These are phyloP conservation scores for Achroia grisella DNA, from an alignment of 1,140 invertebrate species.

Conservation along the genomic window DNA sequence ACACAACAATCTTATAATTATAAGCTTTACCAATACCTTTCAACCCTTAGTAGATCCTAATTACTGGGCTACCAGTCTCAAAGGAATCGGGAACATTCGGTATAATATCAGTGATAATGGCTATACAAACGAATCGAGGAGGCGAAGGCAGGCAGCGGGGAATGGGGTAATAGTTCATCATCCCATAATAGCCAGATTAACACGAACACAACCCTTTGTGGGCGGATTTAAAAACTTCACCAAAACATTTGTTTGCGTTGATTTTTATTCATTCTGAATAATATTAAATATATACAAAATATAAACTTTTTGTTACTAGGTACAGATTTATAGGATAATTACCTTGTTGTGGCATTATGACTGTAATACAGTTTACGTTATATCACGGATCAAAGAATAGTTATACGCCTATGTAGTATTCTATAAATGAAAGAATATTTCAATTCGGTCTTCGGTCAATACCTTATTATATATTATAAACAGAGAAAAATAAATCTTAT, in stretches of 20 bases:
- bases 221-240: conserved; percentile 54
- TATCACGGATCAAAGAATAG: too few relatives aligned
- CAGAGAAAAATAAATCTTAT: too few relatives aligned
- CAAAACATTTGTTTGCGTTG: conserved; percentile 47
- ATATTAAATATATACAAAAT: conserved; percentile 41
- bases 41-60: conserved; percentile 19
- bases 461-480: too few relatives aligned
- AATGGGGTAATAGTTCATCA: conserved; percentile 37
- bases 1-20: too few relatives aligned
- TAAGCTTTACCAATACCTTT: background rate
- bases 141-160: conserved; percentile 14
- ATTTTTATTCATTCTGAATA: conserved; percentile 30
- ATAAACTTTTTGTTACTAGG: too few relatives aligned
- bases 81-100: conserved; percentile 44
- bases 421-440: too few relatives aligned
- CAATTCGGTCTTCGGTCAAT: too few relatives aligned
- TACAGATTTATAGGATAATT: too few relatives aligned
- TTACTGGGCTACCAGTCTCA: conserved; percentile 22
- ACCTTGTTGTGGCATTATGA: too few relatives aligned
- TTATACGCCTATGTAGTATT: too few relatives aligned
- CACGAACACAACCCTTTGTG: conserved; percentile 62
- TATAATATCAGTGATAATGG: conserved; percentile 39
- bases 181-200: conserved; percentile 62
- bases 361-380: too few relatives aligned
- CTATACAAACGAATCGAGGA: conserved; percentile 13